Evolutionary conservation across 2,113 vertebrate genomes (phyloP).

Genomic region (Leucoraja erinaceus): DNA sequence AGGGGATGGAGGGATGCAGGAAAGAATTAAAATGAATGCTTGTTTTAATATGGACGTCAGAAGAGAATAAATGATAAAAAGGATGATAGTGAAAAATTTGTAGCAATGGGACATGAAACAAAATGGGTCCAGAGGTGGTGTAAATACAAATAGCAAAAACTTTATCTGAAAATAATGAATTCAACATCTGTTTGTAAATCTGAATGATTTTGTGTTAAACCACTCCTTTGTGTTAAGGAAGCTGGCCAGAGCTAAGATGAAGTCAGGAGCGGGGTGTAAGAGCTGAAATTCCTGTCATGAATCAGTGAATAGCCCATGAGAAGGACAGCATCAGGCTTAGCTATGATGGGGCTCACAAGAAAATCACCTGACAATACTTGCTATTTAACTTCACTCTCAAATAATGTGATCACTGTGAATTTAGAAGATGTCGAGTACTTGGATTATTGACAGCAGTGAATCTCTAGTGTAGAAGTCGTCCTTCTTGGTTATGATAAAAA

Average conservation of each 20-base stretch:
- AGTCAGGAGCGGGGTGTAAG: not conserved
- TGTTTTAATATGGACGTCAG: too few species aligned
- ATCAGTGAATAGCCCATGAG: not conserved
- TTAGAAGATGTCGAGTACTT: not conserved
- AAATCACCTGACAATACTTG: not conserved
- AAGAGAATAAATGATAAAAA: too few species aligned
- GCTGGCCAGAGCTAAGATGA: not conserved
- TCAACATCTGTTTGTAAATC: too few species aligned
- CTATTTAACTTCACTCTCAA: not conserved
- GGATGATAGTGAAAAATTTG: too few species aligned
- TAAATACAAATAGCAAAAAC: too few species aligned
- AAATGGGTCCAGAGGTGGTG: too few species aligned
- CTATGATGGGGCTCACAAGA: not conserved
- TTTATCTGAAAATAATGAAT: too few species aligned
- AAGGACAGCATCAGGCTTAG: not conserved
- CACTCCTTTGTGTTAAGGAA: not conserved
- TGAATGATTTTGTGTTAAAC: not conserved
- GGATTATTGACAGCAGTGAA: not conserved
- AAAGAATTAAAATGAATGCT: too few species aligned
- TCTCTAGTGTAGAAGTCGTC: not conserved
- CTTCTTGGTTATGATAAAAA: not conserved
- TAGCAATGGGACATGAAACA: too few species aligned
- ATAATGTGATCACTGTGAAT: not conserved
- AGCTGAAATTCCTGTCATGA: not conserved
- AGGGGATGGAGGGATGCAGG: too few species aligned